Conservation (phyloP, 2,113 vertebrate species). For the Leptobrachium ailaonicum region DNA sequence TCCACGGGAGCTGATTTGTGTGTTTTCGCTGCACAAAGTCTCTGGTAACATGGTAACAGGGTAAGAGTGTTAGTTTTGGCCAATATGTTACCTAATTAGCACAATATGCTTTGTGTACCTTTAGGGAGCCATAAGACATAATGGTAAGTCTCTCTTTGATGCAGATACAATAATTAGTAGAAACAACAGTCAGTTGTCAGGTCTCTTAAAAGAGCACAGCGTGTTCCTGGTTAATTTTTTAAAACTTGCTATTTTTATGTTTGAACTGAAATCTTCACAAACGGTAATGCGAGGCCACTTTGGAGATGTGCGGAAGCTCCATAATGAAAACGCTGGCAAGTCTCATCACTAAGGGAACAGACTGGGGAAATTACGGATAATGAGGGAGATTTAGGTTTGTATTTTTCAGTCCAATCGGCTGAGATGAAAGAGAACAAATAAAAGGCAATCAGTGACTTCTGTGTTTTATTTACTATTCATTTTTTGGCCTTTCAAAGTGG, state of each 20-base stretch:
- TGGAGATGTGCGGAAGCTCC: background rate
- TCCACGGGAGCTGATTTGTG: too few species aligned
- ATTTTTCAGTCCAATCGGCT: background rate
- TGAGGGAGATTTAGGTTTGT: background rate
- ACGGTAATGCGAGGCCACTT: background rate
- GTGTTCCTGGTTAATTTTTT: background rate
- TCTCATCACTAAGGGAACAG: background rate
- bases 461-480: background rate
- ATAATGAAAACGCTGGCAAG: background rate
- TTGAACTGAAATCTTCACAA: background rate
- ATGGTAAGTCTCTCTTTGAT: too few species aligned
- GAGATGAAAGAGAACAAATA: background rate
- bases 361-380: background rate
- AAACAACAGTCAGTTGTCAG: too few species aligned
- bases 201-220: too few species aligned
- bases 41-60: too few species aligned
- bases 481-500: background rate
- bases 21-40: too few species aligned
- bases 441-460: background rate
- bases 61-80: too few species aligned
- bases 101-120: too few species aligned
- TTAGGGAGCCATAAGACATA: too few species aligned
- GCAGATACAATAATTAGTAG: too few species aligned
- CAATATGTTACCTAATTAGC: too few species aligned
- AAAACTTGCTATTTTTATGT: background rate